Percentiles rank a stretch among this genome's conserved stretches.
phyloP scores from a whole-genome alignment of 2,888 invertebrate genomes.

The Rotaria macrura region DNA sequence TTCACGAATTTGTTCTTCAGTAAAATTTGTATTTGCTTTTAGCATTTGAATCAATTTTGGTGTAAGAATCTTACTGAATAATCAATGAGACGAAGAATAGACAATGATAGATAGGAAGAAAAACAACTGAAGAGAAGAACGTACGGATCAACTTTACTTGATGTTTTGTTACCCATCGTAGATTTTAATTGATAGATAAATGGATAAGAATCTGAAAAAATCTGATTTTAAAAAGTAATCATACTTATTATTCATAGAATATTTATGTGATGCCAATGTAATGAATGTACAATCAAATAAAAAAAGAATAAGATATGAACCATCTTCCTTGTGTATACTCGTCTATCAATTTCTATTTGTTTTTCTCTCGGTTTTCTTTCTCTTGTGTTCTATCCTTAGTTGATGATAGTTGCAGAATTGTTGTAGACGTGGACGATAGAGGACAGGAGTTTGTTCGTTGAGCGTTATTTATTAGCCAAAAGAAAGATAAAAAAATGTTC shows the following conservation, averaged over 20 bases:
- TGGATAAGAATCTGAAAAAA: background rate
- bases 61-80: background rate
- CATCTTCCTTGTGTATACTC: background rate
- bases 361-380: background rate
- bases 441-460: no score
- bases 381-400: background rate
- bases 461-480: background rate
- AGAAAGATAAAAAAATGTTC: background rate
- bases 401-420: background rate
- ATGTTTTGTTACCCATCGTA: background rate
- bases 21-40: background rate
- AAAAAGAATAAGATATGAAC: background rate
- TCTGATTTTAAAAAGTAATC: background rate
- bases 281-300: background rate
- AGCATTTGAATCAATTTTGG: slow-evolving; percentile 6
- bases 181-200: background rate
- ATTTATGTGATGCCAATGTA: background rate
- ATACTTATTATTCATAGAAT: background rate
- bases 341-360: background rate
- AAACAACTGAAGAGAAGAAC: background rate
- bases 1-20: slow-evolving; percentile 11
- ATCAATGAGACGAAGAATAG: background rate
- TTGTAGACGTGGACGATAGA: background rate
- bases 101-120: background rate
- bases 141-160: background rate